phyloP scores from a whole-genome alignment of 2,797 vertebrate genomes.

The Crenuchus spilurus region DNA sequence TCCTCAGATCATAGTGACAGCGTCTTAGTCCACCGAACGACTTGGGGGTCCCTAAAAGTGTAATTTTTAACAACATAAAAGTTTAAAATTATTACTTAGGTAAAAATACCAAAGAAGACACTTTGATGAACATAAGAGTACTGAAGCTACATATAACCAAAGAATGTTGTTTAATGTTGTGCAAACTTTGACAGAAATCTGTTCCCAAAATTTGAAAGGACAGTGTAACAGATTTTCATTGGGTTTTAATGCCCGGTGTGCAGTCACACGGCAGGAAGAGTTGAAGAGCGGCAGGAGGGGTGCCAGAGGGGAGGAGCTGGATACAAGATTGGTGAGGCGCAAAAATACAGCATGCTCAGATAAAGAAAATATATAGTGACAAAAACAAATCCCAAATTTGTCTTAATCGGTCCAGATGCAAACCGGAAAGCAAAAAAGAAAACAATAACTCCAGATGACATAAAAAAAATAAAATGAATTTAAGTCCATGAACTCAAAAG shows the following conservation, averaged over 20 bases:
- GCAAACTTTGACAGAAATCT: too few species aligned
- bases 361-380: slow-evolving; percentile 46
- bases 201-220: not conserved
- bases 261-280: slow-evolving; percentile 6
- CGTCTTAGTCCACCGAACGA: too few species aligned
- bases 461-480: slow-evolving; percentile 54
- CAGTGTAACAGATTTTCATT: not conserved
- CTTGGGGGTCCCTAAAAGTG: too few species aligned
- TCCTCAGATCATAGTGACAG: too few species aligned
- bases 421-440: slow-evolving; percentile 35
- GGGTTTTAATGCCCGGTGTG: not conserved
- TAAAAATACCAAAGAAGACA: too few species aligned
- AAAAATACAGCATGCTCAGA: slow-evolving; percentile 80
- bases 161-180: too few species aligned
- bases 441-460: slow-evolving; percentile 34
- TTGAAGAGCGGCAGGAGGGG: slow-evolving; percentile 63
- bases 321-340: slow-evolving; percentile 84
- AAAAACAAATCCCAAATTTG: slow-evolving; percentile 44
- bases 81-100: too few species aligned
- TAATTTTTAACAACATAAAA: too few species aligned
- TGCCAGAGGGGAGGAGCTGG: slow-evolving; percentile 72
- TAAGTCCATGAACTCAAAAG: slow-evolving; percentile 34
- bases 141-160: too few species aligned
- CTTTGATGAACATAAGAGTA: too few species aligned
- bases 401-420: slow-evolving; percentile 47